phyloP scores from a whole-genome alignment of 37 sponge, comb jelly and placozoan genomes.

The Hormiphora californensis region DNA sequence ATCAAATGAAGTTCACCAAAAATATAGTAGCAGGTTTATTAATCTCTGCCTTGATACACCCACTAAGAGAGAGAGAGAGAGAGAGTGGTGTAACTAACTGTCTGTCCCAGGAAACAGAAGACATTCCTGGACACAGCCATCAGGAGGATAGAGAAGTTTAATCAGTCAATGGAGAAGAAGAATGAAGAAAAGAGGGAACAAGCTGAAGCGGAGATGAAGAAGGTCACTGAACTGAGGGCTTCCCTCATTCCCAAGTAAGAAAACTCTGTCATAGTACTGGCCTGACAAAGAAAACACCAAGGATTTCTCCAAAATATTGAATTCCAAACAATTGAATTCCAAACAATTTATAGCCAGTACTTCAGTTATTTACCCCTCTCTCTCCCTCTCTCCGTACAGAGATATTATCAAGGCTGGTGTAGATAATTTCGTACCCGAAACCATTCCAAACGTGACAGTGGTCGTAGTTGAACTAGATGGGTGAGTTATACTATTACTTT shows the following conservation, averaged over 20 bases:
- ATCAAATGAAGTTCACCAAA: background rate
- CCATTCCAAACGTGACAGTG: background rate
- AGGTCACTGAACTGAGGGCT: background rate
- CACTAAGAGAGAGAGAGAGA: too few relatives aligned
- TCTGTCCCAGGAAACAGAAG: too few relatives aligned
- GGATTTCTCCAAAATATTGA: background rate
- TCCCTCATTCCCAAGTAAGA: background rate
- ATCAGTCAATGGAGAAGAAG: background rate
- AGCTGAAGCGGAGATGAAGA: background rate
- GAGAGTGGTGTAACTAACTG: too few relatives aligned
- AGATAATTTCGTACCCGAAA: background rate
- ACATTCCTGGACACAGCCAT: background rate
- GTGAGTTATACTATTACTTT: background rate
- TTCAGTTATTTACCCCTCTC: too few relatives aligned
- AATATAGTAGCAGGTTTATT: background rate
- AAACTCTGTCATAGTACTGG: background rate
- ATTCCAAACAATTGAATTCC: background rate
- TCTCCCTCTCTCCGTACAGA: too few relatives aligned
- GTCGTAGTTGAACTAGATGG: background rate
- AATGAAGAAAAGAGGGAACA: background rate
- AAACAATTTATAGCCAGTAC: too few relatives aligned
- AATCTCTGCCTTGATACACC: background rate
- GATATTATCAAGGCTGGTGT: background rate
- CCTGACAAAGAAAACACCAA: background rate
- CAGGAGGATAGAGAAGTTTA: background rate